These are phyloP conservation scores for Struthidea cinerea DNA, from an alignment of 2,113 vertebrate genomes.

Conservation along the genomic window DNA sequence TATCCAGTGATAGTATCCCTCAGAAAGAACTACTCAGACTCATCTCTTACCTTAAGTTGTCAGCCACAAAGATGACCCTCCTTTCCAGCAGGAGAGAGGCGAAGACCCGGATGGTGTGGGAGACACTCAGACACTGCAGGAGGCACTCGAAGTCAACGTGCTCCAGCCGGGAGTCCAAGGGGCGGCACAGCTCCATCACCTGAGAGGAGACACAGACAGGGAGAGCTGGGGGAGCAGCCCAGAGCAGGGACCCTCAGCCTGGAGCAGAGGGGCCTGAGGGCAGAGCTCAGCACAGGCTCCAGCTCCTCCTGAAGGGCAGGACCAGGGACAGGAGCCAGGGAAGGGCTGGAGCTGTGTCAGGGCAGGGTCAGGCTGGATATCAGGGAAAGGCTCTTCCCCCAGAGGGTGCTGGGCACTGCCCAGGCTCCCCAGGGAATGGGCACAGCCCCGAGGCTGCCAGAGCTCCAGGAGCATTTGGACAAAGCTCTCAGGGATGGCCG, in stretches of 20 bases:
- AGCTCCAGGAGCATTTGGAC: neutral
- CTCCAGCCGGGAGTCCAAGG: slow-evolving; percentile 89
- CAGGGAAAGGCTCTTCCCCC: neutral
- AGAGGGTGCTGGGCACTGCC: neutral
- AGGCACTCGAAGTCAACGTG: slow-evolving; percentile 96
- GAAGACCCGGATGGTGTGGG: slow-evolving; percentile 83
- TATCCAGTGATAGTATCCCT: neutral
- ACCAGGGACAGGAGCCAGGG: neutral
- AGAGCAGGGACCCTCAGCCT: neutral
- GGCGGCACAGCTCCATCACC: slow-evolving; percentile 91
- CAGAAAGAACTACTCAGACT: neutral
- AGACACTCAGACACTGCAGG: slow-evolving; percentile 85
- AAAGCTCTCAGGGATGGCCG: fast-evolving
- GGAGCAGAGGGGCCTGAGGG: neutral
- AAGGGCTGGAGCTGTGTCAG: neutral
- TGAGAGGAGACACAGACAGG: slow-evolving; percentile 27
- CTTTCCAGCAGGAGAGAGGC: slow-evolving; percentile 94
- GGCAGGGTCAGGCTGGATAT: fast-evolving
- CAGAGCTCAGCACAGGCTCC: neutral
- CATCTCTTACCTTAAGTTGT: slow-evolving; percentile 85
- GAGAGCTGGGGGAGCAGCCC: neutral
- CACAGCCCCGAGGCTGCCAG: neutral
- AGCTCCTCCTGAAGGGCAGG: neutral
- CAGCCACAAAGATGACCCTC: slow-evolving; percentile 93
- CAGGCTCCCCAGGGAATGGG: neutral